Evolutionary conservation across 2,797 vertebrate species (phyloP).

Genomic region (Chrysocyon brachyurus): DNA sequence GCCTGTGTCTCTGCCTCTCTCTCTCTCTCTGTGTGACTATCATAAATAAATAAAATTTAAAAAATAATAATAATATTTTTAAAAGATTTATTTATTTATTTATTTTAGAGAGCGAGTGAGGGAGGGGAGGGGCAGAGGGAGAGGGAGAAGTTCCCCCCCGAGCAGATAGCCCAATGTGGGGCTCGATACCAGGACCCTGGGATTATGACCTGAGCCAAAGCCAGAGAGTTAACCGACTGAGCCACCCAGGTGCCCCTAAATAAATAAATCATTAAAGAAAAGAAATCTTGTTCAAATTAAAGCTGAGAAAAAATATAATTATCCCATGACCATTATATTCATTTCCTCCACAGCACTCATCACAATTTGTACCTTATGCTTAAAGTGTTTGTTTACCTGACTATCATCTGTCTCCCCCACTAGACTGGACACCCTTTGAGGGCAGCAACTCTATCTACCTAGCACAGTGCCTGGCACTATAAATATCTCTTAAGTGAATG

Average conservation of each 20-base stretch:
- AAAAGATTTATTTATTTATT: too few species aligned
- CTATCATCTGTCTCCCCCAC: background rate
- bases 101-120: too few species aligned
- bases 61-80: too few species aligned
- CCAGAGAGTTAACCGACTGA: too few species aligned
- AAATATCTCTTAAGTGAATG: background rate
- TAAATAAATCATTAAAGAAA: background rate
- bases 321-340: background rate
- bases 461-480: background rate
- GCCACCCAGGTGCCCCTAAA: background rate
- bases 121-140: too few species aligned
- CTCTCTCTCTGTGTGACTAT: too few species aligned
- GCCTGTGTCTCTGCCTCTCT: too few species aligned
- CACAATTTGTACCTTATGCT: background rate
- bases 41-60: too few species aligned
- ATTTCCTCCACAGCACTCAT: background rate
- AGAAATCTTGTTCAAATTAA: background rate
- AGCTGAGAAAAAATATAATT: background rate
- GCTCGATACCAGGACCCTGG: too few species aligned
- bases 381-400: background rate
- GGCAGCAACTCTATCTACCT: background rate
- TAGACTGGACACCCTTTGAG: background rate
- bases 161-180: too few species aligned
- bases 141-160: too few species aligned
- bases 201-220: too few species aligned